These are phyloP conservation scores for Heliangelus exortis DNA, from an alignment of 2,797 vertebrate species.

Conservation along the genomic window DNA sequence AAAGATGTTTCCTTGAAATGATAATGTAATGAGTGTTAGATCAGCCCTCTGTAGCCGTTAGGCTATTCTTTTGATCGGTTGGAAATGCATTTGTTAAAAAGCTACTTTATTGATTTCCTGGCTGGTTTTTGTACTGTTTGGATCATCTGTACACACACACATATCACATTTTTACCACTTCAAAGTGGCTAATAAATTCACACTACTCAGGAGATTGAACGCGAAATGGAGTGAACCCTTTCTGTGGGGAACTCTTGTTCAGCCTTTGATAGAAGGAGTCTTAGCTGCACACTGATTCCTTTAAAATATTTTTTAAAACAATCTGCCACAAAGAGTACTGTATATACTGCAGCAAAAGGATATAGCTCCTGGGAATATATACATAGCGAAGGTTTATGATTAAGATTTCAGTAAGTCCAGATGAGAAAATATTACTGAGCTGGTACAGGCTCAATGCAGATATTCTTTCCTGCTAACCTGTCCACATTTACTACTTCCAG, in stretches of 20 bases:
- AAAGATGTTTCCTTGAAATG: constrained; percentile 73
- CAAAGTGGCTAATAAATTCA: constrained; percentile 72
- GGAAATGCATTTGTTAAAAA: constrained; percentile 75
- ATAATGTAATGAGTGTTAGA: constrained; percentile 70
- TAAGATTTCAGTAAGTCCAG: not conserved
- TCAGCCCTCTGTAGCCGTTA: constrained; percentile 59
- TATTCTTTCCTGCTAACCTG: not conserved
- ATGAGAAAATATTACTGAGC: not conserved
- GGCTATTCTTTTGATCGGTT: constrained; percentile 74
- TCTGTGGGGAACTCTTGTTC: constrained; percentile 29
- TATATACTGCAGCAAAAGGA: not conserved
- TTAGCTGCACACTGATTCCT: not conserved
- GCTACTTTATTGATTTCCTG: constrained; percentile 73
- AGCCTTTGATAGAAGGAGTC: not conserved
- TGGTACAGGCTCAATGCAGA: not conserved
- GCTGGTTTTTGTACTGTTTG: constrained; percentile 69
- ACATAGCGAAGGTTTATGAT: not conserved
- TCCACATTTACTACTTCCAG: not conserved
- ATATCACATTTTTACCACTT: constrained; percentile 62
- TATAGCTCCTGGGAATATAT: not conserved
- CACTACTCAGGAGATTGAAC: constrained; percentile 42
- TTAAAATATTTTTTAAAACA: constrained; percentile 31
- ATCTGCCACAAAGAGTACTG: constrained; percentile 19
- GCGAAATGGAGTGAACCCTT: constrained; percentile 19
- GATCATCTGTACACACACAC: constrained; percentile 50